Base-by-base conservation (phyloP, 2,113 vertebrate species). In the Channa argus region DNA sequence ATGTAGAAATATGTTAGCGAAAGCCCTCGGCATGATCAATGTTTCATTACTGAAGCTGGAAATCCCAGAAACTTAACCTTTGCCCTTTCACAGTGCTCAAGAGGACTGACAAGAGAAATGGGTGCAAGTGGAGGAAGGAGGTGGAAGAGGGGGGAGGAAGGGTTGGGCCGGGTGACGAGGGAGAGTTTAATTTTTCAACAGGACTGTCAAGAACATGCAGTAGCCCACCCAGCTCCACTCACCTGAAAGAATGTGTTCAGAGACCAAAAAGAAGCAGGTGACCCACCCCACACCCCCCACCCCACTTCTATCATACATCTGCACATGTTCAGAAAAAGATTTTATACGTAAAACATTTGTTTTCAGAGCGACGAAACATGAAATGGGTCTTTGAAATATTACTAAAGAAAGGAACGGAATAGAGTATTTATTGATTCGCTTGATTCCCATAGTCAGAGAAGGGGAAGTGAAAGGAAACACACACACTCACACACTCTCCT, bases 111-210 rank as follows among this genome's bases (percentile, higher is more conserved):
- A 44, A 51, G 63, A 46, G 66, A 82, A 65, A 53, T 3, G 38
- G 36, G 71, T 54, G 69, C 45, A 51, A n/a, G 50, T 4, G 59
- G 46, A 47, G 41, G 50, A 15, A 47, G 68, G 52, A 47, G 71
- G 33, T 7, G 50, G 54, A 9, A 54, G 41, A 54, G 45, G 24
- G 37, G n/a, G 37, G 47, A 15, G 60, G 14, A 56, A 55, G 53
- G 52, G 62, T 54, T 5, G 9, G 34, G 24, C 55, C 1, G 14
- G 49, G 38, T 11, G 68, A 47, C 56, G 73, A 74, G 71, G 62
- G 45, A 10, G 69, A 83, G 61, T 88, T 90, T 64, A 89, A 91
- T 89, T 88, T 91, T 92, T 89, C 78, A 91, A 65, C 51, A 89
- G 89, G 69, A 81, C 87, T 88, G 80, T 84, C 85, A 92, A 89